Base-by-base conservation (phyloP, 2,113 vertebrate genomes). In the Indri indri region DNA sequence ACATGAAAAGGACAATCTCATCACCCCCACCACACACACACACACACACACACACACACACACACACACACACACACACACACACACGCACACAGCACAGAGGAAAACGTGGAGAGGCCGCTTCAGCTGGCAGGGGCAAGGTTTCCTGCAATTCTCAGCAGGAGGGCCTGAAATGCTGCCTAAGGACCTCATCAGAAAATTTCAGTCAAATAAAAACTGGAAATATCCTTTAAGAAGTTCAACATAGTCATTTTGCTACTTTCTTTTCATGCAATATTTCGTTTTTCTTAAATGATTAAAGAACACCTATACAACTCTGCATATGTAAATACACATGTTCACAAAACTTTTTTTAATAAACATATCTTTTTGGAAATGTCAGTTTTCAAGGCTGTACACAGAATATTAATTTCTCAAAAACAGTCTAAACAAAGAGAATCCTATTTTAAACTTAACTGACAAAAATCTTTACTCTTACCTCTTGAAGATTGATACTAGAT, bases 381-480 rank as follows among this genome's bases (percentile, higher is more conserved):
- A 76, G 52, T 54, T 68, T 86, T 91, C 47, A 65, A 97, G 68
- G 66, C 86, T 88, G 45, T 17, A 68, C 54, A 57, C 76, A 68
- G 57, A 90, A 70, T 37, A 63, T 20, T 54, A 82, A 14, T 45
- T 70, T 23, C 59, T 90, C 74, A 42, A 74, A 85, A 83, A 54
- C 1, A 83, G 5, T 22, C 88, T 79, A 37, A 91, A 57, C 80
- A 59, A 73, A 92, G 57, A 77, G 30, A 90, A 88, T 8, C 42
- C n/a, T 57, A 42, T 47, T 82, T 88, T 50, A 81, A 65, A 71
- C 4, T 59, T 84, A 88, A 85, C 57, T 88, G 54, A 47, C 42
- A 65, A 95, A 90, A 85, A 18, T 23, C 30, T 32, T n/a, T 37
- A 63, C 3, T 81, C 42, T 20, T 45, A 20, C 3, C 59, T 52